Conservation (phyloP, 2,888 invertebrate species). For the Schrankia costaestrigalis region DNA sequence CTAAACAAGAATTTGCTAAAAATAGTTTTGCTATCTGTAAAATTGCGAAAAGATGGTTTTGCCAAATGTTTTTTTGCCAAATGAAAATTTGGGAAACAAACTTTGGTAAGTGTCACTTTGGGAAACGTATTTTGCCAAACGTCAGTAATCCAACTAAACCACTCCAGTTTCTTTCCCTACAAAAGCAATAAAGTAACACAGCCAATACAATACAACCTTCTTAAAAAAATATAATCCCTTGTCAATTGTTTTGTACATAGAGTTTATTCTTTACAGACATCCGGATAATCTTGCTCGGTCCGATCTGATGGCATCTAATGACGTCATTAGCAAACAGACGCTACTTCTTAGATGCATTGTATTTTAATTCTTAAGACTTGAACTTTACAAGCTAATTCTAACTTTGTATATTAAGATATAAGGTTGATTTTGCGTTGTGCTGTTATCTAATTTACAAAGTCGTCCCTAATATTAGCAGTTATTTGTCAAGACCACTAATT, state of each 20-base stretch:
- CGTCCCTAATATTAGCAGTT: constrained; percentile 54
- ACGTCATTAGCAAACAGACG: constrained; percentile 64
- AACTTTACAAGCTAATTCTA: constrained; percentile 4
- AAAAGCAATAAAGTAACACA: too few relatives aligned
- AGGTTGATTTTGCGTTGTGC: constrained; percentile 18
- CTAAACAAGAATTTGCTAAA: too few relatives aligned
- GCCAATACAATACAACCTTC: constrained; percentile 4
- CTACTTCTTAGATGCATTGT: constrained; percentile 57
- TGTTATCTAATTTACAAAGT: constrained; percentile 22
- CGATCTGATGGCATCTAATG: constrained; percentile 56
- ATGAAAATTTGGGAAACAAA: too few relatives aligned
- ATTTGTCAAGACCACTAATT: constrained; percentile 69
- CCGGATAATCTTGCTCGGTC: constrained; percentile 55
- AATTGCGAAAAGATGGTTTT: too few relatives aligned
- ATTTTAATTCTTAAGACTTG: constrained; percentile 36
- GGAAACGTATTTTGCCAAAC: too few relatives aligned
- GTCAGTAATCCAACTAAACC: too few relatives aligned
- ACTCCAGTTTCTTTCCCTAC: too few relatives aligned
- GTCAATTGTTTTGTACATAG: constrained; percentile 27
- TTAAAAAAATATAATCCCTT: constrained; percentile 20
- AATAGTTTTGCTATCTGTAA: too few relatives aligned
- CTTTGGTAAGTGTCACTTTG: too few relatives aligned
- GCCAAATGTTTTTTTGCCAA: too few relatives aligned
- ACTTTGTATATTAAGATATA: constrained; percentile 1
- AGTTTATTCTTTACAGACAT: constrained; percentile 28